phyloP scores from a whole-genome alignment of 2,797 vertebrate genomes.

The Paramormyrops hopkinsi region DNA sequence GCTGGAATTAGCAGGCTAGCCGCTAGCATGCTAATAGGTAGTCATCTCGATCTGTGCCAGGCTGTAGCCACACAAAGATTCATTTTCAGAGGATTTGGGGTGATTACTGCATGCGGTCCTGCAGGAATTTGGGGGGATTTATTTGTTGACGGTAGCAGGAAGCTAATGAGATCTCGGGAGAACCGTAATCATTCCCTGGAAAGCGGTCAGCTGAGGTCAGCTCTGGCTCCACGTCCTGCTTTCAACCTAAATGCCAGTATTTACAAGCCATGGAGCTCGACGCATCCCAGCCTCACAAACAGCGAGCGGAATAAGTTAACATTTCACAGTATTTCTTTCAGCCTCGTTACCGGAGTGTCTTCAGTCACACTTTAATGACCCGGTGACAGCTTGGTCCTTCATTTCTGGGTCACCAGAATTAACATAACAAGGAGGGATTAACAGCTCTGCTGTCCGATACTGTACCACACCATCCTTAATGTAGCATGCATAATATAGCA shows the following conservation, averaged over 20 bases:
- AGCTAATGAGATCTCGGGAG: constrained; percentile 63
- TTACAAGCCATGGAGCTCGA: background rate
- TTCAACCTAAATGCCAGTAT: constrained; percentile 7
- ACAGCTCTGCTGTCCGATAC: background rate
- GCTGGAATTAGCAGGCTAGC: background rate
- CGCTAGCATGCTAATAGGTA: background rate
- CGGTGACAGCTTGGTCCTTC: background rate
- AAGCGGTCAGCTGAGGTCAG: background rate
- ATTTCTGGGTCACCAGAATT: background rate
- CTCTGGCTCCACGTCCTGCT: background rate
- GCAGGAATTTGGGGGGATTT: constrained; percentile 34
- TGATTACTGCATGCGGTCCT: background rate
- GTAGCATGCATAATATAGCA: background rate
- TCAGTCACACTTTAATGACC: background rate
- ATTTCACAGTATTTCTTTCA: background rate
- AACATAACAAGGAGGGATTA: background rate
- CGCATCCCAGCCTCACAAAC: background rate
- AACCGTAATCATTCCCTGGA: constrained; percentile 44
- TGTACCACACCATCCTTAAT: background rate
- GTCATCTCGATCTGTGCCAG: background rate
- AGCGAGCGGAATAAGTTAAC: background rate
- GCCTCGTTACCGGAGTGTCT: background rate
- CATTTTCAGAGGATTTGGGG: constrained; percentile 54
- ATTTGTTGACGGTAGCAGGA: constrained; percentile 57
- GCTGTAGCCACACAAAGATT: constrained; percentile 34